Conservation (phyloP, 1,140 invertebrate species). For the Meteorus sp. region DNA sequence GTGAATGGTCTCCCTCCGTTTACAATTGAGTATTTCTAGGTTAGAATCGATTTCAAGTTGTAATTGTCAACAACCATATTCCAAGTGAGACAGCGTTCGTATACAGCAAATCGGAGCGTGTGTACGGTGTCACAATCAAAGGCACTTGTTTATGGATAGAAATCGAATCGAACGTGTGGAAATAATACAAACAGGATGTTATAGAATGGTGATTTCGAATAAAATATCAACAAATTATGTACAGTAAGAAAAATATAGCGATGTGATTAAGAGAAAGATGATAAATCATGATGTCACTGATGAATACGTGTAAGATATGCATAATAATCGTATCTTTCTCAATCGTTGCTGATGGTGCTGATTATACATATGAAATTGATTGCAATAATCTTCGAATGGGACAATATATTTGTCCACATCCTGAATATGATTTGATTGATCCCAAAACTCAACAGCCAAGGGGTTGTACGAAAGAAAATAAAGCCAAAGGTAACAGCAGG, state of each 20-base stretch:
- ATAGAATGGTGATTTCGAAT: neutral
- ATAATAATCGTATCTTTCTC: neutral
- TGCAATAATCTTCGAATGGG: slow-evolving; percentile 77
- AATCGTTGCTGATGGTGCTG: slow-evolving; percentile 3
- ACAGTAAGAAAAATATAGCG: neutral
- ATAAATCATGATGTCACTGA: neutral
- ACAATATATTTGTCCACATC: slow-evolving; percentile 85
- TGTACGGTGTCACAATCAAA: too few relatives aligned
- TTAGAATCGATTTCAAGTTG: too few relatives aligned
- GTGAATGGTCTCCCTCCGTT: too few relatives aligned
- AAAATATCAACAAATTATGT: neutral
- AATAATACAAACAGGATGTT: too few relatives aligned
- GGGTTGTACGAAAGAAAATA: slow-evolving; percentile 79
- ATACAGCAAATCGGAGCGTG: too few relatives aligned
- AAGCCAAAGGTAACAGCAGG: slow-evolving; percentile 68
- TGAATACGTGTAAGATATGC: neutral
- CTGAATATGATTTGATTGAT: slow-evolving; percentile 79
- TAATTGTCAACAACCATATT: too few relatives aligned
- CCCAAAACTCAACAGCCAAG: slow-evolving; percentile 84
- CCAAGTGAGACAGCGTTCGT: too few relatives aligned
- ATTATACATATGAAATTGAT: slow-evolving; percentile 54
- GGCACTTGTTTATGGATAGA: too few relatives aligned
- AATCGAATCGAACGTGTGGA: too few relatives aligned
- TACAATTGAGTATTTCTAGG: too few relatives aligned
- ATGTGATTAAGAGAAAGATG: neutral